Conservation (phyloP, 2,113 vertebrate genomes). For the Microcebus ravelobensis region DNA sequence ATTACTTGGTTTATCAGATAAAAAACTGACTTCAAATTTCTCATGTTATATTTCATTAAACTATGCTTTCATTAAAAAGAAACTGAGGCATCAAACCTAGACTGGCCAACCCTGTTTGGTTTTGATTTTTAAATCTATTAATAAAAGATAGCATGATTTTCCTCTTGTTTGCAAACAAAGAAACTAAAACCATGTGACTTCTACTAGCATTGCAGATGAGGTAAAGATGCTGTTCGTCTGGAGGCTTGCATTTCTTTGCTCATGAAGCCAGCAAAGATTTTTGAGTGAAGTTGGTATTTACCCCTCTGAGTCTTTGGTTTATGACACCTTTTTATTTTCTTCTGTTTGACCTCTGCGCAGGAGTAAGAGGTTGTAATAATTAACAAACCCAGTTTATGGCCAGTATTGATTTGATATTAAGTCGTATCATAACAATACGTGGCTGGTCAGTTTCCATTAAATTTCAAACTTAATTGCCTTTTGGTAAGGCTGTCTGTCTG, state of each 20-base stretch:
- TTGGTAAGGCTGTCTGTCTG: slow-evolving; percentile 69
- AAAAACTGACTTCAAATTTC: background rate
- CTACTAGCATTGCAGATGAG: background rate
- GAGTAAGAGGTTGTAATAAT: slow-evolving; percentile 34
- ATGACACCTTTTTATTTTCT: background rate
- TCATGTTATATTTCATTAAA: slow-evolving; percentile 6
- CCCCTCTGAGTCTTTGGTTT: slow-evolving; percentile 17
- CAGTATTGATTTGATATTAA: background rate
- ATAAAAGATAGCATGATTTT: background rate
- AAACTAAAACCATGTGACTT: background rate
- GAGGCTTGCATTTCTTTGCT: background rate
- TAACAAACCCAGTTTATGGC: background rate
- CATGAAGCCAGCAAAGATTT: slow-evolving; percentile 25
- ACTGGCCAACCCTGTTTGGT: background rate
- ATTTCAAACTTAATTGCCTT: slow-evolving; percentile 73
- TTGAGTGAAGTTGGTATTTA: background rate
- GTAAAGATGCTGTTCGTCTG: background rate
- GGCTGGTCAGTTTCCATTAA: slow-evolving; percentile 58
- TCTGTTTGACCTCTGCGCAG: slow-evolving; percentile 5
- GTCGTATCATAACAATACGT: slow-evolving; percentile 13
- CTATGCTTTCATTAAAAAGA: background rate
- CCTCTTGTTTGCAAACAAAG: background rate
- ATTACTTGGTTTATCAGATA: background rate
- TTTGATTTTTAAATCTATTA: slow-evolving; percentile 29
- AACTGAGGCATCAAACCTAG: background rate